Conservation (phyloP, 2,888 invertebrate species). For the Nesidiocoris tenuis region DNA sequence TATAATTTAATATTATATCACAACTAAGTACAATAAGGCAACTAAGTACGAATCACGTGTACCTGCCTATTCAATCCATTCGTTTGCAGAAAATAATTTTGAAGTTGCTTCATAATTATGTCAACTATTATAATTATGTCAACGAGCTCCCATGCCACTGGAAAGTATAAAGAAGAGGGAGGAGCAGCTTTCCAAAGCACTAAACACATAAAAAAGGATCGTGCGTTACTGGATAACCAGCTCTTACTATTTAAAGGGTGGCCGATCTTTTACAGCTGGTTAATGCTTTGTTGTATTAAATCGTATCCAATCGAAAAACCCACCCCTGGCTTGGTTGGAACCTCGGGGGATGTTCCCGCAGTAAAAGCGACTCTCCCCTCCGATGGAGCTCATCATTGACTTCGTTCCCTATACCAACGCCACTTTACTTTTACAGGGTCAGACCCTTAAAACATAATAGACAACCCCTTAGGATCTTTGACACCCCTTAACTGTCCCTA, state of each 20-base stretch:
- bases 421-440: neutral
- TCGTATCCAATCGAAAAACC: conserved; percentile 7
- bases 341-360: neutral
- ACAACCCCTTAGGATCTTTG: conserved; percentile 11
- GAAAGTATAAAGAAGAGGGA: no score
- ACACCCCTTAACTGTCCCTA: conserved; percentile 29
- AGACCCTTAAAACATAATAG: conserved; percentile 15
- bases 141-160: no score
- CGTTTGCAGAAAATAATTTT: no score
- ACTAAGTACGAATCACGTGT: no score
- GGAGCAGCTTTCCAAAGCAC: no score
- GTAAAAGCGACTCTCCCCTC: neutral
- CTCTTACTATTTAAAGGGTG: conserved; percentile 29
- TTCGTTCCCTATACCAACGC: neutral
- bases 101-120: no score
- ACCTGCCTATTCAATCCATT: no score
- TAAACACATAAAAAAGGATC: no score
- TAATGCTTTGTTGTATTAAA: conserved; percentile 33
- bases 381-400: neutral
- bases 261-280: conserved; percentile 40
- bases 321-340: neutral
- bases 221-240: no score
- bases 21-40: no score
- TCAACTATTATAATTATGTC: no score
- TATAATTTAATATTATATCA: no score